Conservation (phyloP, 1,140 invertebrate species). For the Zophobas atratus region DNA sequence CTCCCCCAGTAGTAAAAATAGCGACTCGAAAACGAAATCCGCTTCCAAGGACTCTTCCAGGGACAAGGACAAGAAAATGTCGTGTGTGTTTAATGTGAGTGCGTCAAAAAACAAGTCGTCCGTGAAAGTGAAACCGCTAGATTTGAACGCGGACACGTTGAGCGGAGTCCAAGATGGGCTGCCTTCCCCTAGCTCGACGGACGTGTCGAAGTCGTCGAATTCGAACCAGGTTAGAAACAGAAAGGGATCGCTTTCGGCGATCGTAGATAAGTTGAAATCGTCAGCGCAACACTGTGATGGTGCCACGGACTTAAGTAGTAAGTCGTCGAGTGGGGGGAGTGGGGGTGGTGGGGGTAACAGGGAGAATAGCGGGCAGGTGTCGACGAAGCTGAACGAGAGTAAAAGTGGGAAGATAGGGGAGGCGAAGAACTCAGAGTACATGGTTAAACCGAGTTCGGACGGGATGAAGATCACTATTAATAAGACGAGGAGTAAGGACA, state of each 20-base stretch:
- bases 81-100: slow-evolving; percentile 65
- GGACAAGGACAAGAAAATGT: slow-evolving; percentile 76
- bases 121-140: slow-evolving; percentile 79
- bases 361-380: slow-evolving; percentile 47
- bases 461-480: slow-evolving; percentile 93
- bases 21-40: slow-evolving; percentile 67
- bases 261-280: slow-evolving; percentile 89
- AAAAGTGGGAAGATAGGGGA: slow-evolving; percentile 71
- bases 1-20: slow-evolving; percentile 71
- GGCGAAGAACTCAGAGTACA: slow-evolving; percentile 86
- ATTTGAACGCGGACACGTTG: slow-evolving; percentile 69
- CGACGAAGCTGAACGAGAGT: slow-evolving; percentile 66
- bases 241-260: slow-evolving; percentile 86
- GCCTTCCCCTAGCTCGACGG: slow-evolving; percentile 70
- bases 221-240: slow-evolving; percentile 75
- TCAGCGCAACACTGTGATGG: slow-evolving; percentile 78
- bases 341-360: slow-evolving; percentile 48
- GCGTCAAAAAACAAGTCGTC: slow-evolving; percentile 78
- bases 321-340: slow-evolving; percentile 55
- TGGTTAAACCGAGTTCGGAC: slow-evolving; percentile 87
- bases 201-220: slow-evolving; percentile 67
- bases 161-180: slow-evolving; percentile 64
- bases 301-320: slow-evolving; percentile 66
- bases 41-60: slow-evolving; percentile 69
- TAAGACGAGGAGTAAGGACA: slow-evolving; percentile 82